Conservation (phyloP, 2,888 invertebrate species). For the Acanthosepion lycidas region DNA sequence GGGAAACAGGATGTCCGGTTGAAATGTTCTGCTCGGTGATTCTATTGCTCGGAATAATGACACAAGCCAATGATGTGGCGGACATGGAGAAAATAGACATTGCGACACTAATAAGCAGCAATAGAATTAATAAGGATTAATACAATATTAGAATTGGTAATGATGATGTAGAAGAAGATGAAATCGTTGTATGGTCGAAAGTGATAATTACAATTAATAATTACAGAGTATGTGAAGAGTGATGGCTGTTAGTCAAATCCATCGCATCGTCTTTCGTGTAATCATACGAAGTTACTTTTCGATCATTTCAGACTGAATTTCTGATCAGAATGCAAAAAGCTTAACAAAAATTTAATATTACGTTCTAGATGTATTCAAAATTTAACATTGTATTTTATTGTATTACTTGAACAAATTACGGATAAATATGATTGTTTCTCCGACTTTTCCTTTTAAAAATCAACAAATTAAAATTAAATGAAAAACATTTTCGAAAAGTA, state of each 20-base stretch:
- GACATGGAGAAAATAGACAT: background rate
- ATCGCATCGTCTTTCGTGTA: background rate
- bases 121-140: background rate
- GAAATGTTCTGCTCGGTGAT: background rate
- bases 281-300: background rate
- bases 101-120: background rate
- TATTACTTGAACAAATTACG: too few species aligned
- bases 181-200: background rate
- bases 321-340: too few species aligned
- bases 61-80: background rate
- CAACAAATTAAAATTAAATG: too few species aligned
- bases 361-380: too few species aligned
- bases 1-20: background rate
- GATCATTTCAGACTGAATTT: background rate
- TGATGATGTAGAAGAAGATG: background rate
- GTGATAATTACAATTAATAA: background rate
- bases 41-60: background rate
- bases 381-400: too few species aligned
- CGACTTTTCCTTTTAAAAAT: too few species aligned
- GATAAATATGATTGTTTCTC: too few species aligned
- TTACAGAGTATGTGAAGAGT: background rate
- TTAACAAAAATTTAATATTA: too few species aligned
- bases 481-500: too few species aligned
- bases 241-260: background rate
- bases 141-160: slow-evolving; percentile 33